phyloP scores from a whole-genome alignment of 2,888 invertebrate species.

The Agrotis clavis region DNA sequence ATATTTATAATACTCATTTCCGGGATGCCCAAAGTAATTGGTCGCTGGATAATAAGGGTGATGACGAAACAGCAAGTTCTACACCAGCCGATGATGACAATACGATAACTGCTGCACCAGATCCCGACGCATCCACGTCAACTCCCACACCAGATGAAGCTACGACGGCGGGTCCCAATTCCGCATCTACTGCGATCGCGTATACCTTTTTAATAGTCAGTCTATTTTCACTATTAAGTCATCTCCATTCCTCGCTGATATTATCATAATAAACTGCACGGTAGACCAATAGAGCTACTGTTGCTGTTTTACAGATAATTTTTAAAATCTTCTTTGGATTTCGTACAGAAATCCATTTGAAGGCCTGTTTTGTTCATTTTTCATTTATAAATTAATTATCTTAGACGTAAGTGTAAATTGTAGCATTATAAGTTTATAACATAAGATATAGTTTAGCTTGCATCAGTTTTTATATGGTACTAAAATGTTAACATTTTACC shows the following conservation, averaged over 20 bases:
- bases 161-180: conserved; percentile 57
- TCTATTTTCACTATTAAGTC: conserved; percentile 75
- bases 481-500: conserved; percentile 3
- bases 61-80: conserved; percentile 47
- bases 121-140: not conserved
- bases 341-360: conserved; percentile 63
- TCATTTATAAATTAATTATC: conserved; percentile 4
- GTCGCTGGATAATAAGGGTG: conserved; percentile 68
- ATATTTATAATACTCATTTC: conserved; percentile 78
- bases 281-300: conserved; percentile 65
- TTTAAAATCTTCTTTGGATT: conserved; percentile 59
- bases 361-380: conserved; percentile 24
- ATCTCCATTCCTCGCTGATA: conserved; percentile 74
- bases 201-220: conserved; percentile 80
- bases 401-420: conserved; percentile 9
- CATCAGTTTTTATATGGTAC: conserved; percentile 31
- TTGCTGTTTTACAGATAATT: conserved; percentile 48
- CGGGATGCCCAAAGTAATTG: conserved; percentile 81
- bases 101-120: not conserved
- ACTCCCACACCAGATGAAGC: not conserved
- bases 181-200: conserved; percentile 78
- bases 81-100: conserved; percentile 60
- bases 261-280: conserved; percentile 71
- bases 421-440: not conserved
- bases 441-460: not conserved